Base-by-base conservation (phyloP, 2,888 invertebrate genomes). In the Nephrocerus scutellatus region DNA sequence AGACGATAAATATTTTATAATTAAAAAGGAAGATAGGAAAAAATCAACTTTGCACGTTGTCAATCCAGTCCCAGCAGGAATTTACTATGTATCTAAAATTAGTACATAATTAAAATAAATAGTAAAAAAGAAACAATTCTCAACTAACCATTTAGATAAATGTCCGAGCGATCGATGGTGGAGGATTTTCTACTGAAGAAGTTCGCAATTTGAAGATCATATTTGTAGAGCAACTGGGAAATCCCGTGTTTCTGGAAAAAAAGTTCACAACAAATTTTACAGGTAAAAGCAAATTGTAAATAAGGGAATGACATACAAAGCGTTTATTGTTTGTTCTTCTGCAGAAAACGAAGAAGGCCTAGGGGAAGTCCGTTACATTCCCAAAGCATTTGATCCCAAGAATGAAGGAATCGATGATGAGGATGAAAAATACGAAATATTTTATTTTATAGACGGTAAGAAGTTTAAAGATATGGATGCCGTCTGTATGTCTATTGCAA, bases 151-250 rank as follows among this genome's bases (percentile, higher is more conserved):
- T 46, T 10, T 43, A 75, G 75, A 55, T 75, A 12, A 71, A 64
- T 6, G 59, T 76, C 30, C 63, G 63, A 19, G 75, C 72, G 0
- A 68, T 66, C 3, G 75, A 76, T 51, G 69, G 72, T 5, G 75
- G 52, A 14, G 48, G 46, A 9, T 47, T 46, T 34, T 28, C 35
- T n/a, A 50, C 54, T 2, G 35, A 25, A 10, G 39, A 48, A 39
- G 31, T 52, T 12, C 50, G 53, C 26, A 55, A 66, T 2, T 44
- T 73, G 23, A 59, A 52, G 3, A 59, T 73, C 0, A 59, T 69
- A 15, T 74, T 74, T 50, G 69, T 75, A 20, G 71, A 74, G 12
- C 70, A 70, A 12, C 59, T 65, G 21, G 72, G 69, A 3, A 68
- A 70, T 10, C 75, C 75, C 0, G 50, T 58, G 13, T 76, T 76